Base-by-base conservation (phyloP, 2,113 vertebrate species). In the Macroglossus sobrinus region DNA sequence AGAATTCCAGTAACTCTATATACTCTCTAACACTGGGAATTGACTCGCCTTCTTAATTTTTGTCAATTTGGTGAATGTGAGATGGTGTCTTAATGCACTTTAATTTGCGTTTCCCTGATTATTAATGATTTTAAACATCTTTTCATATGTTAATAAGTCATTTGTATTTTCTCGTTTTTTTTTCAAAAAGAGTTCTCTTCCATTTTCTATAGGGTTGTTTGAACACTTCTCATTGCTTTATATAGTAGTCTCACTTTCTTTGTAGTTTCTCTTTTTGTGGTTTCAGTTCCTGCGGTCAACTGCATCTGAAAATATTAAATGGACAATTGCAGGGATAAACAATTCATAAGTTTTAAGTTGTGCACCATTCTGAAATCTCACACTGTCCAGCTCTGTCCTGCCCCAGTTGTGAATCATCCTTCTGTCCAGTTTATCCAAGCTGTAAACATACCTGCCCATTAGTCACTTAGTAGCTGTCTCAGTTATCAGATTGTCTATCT, bases 71-170 rank as follows among this genome's bases (percentile, higher is more conserved):
- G 21, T 63, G 21, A 74, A n/a, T 53, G 22, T 91, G 61, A 88
- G 94, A 71, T 91, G 21, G 19, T 45, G 26, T 7, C 19, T 91
- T 53, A 78, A 9, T 93, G 7, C 2, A 91, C 35, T 38, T 93
- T 76, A 93, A 91, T 69, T 78, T 93, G 33, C 7, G 91, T 94
- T 78, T 92, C 28, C 21, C 85, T 76, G 40, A 81, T 78, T 90
- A 64, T 35, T 92, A 89, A 78, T 86, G 7, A 50, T 71, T 88
- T 96, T 55, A 85, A 71, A 15, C 5, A 84, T 35, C 14, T 72
- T 91, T 76, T 82, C 72, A 85, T 75, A 84, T n/a, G 68, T 59
- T 69, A 72, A 40, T 82, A 87, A 45, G 38, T 55, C 12, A 28
- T 69, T 66, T 79, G 30, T 79, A 3, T 50, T 84, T 94, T 76